phyloP scores from a whole-genome alignment of 2,797 vertebrate species.

The Stomatorhinus walkeri region DNA sequence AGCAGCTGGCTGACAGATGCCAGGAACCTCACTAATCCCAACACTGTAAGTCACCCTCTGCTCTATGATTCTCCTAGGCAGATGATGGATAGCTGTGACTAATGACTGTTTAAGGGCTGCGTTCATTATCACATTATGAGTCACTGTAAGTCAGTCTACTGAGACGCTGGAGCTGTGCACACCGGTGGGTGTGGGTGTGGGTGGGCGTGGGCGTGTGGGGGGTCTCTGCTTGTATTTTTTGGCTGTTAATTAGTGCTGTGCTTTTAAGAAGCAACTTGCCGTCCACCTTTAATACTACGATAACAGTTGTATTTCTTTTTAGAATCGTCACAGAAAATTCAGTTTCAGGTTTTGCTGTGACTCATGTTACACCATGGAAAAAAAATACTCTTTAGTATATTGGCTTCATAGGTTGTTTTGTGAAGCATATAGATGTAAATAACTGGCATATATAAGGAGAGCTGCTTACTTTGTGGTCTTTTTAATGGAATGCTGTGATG shows the following conservation, averaged over 20 bases:
- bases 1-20: slow-evolving; percentile 95
- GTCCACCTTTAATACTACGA: neutral
- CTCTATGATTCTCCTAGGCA: neutral
- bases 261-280: neutral
- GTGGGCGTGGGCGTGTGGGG: neutral
- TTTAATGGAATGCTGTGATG: neutral
- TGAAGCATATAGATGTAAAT: neutral
- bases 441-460: neutral
- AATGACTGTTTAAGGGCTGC: neutral
- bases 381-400: neutral
- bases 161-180: neutral
- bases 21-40: slow-evolving; percentile 82
- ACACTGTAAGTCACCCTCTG: slow-evolving; percentile 65
- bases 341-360: neutral
- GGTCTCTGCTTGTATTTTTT: neutral
- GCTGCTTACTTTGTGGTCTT: neutral
- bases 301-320: neutral
- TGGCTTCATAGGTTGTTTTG: neutral
- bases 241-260: neutral
- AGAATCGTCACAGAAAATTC: neutral
- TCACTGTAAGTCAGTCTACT: neutral
- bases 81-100: neutral
- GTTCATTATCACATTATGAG: neutral
- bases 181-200: neutral
- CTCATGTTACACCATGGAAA: neutral